Evolutionary conservation across 2,888 invertebrate species (phyloP).

Genomic region (Orchestes rusci): DNA sequence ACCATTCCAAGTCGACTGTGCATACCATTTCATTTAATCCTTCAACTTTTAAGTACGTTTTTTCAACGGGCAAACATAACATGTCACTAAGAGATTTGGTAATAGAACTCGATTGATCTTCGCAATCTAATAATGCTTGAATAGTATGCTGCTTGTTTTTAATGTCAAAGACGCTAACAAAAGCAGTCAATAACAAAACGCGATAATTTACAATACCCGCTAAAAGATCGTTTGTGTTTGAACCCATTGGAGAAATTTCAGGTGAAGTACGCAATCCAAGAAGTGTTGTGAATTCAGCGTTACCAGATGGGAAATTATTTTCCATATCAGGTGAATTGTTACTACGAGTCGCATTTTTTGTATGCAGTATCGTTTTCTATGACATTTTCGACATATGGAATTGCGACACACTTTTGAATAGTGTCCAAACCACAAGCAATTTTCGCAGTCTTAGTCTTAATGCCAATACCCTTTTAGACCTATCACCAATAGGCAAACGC

Average conservation of each 20-base stretch:
- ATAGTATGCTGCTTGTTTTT: not conserved
- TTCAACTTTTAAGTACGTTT: not conserved
- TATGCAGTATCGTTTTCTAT: constrained; percentile 10
- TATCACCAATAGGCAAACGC: not conserved
- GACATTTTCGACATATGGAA: too few relatives aligned
- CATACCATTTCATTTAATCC: not conserved
- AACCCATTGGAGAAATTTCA: too few relatives aligned
- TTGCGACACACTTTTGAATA: too few relatives aligned
- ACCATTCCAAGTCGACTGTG: not conserved
- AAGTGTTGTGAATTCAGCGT: too few relatives aligned
- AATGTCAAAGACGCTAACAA: constrained; percentile 7
- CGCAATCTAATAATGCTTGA: not conserved
- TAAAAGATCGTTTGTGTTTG: too few relatives aligned
- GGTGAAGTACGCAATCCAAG: too few relatives aligned
- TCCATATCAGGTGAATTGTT: too few relatives aligned
- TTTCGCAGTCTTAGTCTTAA: not conserved
- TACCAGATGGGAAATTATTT: too few relatives aligned
- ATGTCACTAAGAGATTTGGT: not conserved
- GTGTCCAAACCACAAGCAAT: not conserved
- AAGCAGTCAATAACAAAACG: constrained; percentile 10
- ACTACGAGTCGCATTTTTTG: constrained; percentile 2
- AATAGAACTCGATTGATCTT: not conserved
- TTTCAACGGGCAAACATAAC: not conserved
- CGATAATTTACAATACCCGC: constrained; percentile 5
- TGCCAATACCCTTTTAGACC: not conserved